Percentiles rank a stretch among this genome's conserved stretches.
These are phyloP conservation scores for Drosophila nasuta DNA, from an alignment of 1,140 invertebrate species.

Conservation along the genomic window DNA sequence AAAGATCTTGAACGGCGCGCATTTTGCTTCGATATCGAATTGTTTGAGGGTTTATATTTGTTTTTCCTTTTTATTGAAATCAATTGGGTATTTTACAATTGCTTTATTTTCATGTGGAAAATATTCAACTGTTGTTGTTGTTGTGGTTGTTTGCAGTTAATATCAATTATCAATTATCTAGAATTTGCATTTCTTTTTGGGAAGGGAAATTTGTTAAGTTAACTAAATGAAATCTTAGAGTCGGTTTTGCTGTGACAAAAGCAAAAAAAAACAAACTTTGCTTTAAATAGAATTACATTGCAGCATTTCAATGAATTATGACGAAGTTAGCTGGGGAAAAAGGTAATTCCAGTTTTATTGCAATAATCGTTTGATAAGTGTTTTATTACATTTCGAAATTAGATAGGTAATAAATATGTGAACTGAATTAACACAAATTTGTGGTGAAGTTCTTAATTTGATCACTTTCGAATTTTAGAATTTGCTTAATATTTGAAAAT, in stretches of 20 bases:
- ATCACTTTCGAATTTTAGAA: no score
- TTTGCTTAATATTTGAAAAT: no score
- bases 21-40: constrained; percentile 33
- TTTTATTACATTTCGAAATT: no score
- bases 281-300: constrained; percentile 18
- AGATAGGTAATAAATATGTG: neutral
- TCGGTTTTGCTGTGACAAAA: no score
- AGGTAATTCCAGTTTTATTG: constrained; percentile 3
- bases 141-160: no score
- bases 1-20: constrained; percentile 63
- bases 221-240: no score
- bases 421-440: no score
- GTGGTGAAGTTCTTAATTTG: no score
- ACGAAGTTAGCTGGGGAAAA: constrained; percentile 7
- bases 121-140: neutral
- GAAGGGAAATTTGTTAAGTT: neutral
- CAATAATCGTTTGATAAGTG: no score
- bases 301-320: constrained; percentile 15
- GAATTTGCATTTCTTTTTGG: neutral
- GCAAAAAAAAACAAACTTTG: constrained; percentile 5
- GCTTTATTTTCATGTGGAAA: constrained; percentile 28
- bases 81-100: constrained; percentile 55
- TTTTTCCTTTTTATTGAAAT: constrained; percentile 54
- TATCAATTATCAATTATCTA: no score
- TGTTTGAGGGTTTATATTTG: constrained; percentile 15